Evolutionary conservation across 2,888 invertebrate species (phyloP).

Genomic region (Lasioglossum malachurum): DNA sequence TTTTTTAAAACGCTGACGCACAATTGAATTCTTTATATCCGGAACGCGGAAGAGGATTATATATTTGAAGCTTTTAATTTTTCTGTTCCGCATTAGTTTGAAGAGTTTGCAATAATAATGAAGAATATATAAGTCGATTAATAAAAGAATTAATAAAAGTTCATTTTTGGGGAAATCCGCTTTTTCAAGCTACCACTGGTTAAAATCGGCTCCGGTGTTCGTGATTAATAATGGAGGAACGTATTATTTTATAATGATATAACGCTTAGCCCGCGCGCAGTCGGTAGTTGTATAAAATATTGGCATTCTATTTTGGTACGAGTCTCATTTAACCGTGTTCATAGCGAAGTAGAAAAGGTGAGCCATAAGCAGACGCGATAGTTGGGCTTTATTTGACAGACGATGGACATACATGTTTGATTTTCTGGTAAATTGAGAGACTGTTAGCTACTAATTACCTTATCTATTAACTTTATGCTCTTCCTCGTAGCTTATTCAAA

Average conservation of each 20-base stretch:
- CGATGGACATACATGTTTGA: not conserved
- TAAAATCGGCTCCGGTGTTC: not conserved
- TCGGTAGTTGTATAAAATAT: not conserved
- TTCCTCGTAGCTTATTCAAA: not conserved
- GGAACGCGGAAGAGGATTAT: not conserved
- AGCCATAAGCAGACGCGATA: not conserved
- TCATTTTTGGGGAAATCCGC: not conserved
- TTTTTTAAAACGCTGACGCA: not conserved
- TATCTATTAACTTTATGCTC: not conserved
- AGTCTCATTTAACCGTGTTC: not conserved
- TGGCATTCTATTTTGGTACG: not conserved
- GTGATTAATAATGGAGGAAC: not conserved
- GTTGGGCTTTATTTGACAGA: not conserved
- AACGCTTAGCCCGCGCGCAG: not conserved
- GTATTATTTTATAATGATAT: not conserved
- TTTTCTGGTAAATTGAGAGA: not conserved
- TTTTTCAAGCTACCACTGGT: not conserved
- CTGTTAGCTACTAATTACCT: not conserved
- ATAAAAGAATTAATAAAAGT: not conserved
- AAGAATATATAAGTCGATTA: not conserved
- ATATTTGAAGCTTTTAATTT: not conserved
- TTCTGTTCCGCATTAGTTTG: not conserved
- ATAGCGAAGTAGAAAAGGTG: not conserved
- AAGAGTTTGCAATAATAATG: not conserved
- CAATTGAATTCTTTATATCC: not conserved